Base-by-base conservation (phyloP, 2,888 invertebrate species). In the Tenthredo amoena region DNA sequence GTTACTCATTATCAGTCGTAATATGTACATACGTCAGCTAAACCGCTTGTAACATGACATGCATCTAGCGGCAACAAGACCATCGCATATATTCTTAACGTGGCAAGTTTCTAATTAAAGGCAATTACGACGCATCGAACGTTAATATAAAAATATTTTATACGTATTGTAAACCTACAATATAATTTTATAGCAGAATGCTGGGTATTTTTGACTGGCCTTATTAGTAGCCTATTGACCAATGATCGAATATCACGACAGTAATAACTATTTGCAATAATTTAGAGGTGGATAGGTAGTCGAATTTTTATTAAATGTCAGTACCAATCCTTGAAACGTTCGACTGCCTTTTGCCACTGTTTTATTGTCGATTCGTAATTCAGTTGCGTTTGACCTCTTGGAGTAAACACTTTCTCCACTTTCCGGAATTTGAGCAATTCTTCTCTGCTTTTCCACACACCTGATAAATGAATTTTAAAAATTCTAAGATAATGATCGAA, bases 401-500 rank as follows among this genome's bases (percentile, higher is more conserved):
- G 95, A 86, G 92, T 88, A 88, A 98, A 98, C 37, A 95, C 93
- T 84, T 93, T 94, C 21, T 96, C 96, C 15, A 96, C 92, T 90
- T 95, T 94, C 34, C 96, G 95, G 77, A 97, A 93, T 10, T 94
- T 91, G 85, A 94, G 93, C 37, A 98, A 91, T 87, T 97, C 96
- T 3, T 96, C 95, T 89, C 96, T 95, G 77, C 94, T 94, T 88
- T 95, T 95, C 97, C 97, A 98, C 87, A 98, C 94, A 89, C 96
- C 97, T 96, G 92, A 68, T 34, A 6, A 40, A 55, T 34, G 15
- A 55, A 34, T n/a, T 31, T 5, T 10, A 50, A 26, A 26, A 34
- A 77, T 21, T 15, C 6, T 74, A 55, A 34, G n/a, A n/a, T 37
- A 0, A 37, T 7, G 34, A n/a, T 37, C 18, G 34, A 18, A 34